Conservation (phyloP, 2,113 vertebrate species). For the Neotoma lepida region DNA sequence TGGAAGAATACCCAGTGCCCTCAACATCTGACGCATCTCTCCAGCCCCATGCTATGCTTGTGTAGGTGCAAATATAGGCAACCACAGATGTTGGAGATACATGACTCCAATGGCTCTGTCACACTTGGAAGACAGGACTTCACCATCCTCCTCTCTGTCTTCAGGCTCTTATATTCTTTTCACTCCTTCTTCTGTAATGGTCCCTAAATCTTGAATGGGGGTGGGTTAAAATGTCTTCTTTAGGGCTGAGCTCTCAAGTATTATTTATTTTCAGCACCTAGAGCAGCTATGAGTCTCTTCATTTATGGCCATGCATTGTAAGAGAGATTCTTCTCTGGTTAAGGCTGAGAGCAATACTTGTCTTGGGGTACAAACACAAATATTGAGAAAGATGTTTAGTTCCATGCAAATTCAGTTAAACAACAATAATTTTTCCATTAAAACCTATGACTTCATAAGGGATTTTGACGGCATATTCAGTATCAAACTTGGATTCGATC, state of each 20-base stretch:
- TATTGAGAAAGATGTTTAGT: not conserved
- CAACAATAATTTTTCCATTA: not conserved
- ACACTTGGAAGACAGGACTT: not conserved
- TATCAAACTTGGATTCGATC: not conserved
- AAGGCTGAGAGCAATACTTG: not conserved
- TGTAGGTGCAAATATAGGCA: not conserved
- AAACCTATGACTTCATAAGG: not conserved
- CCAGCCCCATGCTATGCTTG: not conserved
- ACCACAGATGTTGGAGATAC: not conserved
- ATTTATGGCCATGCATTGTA: not conserved
- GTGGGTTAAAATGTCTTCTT: not conserved
- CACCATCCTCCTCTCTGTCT: not conserved
- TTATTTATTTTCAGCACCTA: not conserved
- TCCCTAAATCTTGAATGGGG: not conserved
- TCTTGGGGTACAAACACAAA: not conserved
- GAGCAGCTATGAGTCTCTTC: accelerated
- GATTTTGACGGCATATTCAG: not conserved
- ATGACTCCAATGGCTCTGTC: not conserved
- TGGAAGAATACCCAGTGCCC: not conserved
- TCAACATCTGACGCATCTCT: not conserved
- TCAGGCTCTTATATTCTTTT: not conserved
- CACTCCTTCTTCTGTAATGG: not conserved
- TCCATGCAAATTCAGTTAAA: not conserved
- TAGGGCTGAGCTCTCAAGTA: not conserved
- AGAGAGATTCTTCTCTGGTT: not conserved